A percentile compares a stretch with the other conserved stretches of the same genome.
phyloP scores from a whole-genome alignment of 2,113 vertebrate genomes.

The Stercorarius parasiticus region DNA sequence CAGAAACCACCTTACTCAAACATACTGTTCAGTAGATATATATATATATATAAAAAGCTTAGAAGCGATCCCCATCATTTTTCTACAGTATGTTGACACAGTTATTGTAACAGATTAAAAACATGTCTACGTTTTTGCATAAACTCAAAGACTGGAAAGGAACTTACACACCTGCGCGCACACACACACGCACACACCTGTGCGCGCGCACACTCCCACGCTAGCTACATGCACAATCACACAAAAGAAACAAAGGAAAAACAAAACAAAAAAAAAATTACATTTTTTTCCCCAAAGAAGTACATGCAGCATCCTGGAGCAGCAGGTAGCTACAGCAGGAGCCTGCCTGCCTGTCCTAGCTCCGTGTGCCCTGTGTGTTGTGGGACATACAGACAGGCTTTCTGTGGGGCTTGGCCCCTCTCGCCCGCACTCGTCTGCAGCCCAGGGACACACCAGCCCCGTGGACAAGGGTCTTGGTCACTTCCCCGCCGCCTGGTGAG shows the following conservation, averaged over 20 bases:
- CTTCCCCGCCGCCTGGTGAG: conserved; percentile 52
- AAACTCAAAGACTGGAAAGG: conserved; percentile 65
- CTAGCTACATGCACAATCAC: conserved; percentile 68
- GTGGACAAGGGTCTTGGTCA: conserved; percentile 48
- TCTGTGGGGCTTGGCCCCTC: conserved; percentile 32
- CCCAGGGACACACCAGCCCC: conserved; percentile 40
- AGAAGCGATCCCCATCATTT: conserved; percentile 69
- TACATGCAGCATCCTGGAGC: conserved; percentile 69
- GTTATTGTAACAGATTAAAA: conserved; percentile 81
- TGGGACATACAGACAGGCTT: background rate
- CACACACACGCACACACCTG: conserved; percentile 32
- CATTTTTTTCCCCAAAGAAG: conserved; percentile 43
- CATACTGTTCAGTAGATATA: conserved; percentile 61
- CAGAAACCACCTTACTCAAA: conserved; percentile 64
- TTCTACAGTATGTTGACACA: conserved; percentile 79
- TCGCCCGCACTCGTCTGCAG: background rate
- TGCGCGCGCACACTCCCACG: background rate
- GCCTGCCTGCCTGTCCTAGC: conserved; percentile 82
- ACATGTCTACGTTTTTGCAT: conserved; percentile 70
- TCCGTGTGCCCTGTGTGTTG: conserved; percentile 13
- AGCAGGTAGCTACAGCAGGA: conserved; percentile 81
- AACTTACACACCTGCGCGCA: background rate
- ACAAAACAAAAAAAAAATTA: background rate
- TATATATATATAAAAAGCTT: conserved; percentile 69
- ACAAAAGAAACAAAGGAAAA: conserved; percentile 57